Conservation (phyloP, 2,888 invertebrate species). For the Dolomedes plantarius region DNA sequence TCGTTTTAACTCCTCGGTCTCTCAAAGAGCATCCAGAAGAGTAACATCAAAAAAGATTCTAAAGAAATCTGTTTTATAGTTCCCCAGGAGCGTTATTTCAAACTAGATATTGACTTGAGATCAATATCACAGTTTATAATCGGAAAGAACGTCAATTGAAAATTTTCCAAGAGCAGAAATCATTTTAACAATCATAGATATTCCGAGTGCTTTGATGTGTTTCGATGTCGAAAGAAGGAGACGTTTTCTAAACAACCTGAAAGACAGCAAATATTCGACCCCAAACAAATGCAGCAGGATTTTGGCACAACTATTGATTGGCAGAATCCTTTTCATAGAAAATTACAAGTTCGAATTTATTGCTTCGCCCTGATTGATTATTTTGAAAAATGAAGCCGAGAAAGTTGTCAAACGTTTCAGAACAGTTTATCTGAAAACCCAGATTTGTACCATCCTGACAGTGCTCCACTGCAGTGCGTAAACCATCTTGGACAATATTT, state of each 20-base stretch:
- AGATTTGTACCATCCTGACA: constrained; percentile 68
- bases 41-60: no score
- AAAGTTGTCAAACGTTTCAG: constrained; percentile 55
- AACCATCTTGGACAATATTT: constrained; percentile 51
- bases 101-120: neutral
- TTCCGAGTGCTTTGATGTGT: constrained; percentile 25
- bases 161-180: neutral
- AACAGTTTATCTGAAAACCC: constrained; percentile 63
- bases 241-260: constrained; percentile 49
- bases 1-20: no score
- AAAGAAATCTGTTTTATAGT: neutral
- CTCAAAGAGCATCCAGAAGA: no score
- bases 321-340: constrained; percentile 19
- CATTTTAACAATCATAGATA: constrained; percentile 22
- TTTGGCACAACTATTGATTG: constrained; percentile 56
- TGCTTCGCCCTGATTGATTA: constrained; percentile 68
- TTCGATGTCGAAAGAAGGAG: constrained; percentile 38
- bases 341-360: constrained; percentile 63
- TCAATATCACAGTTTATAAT: neutral
- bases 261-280: constrained; percentile 23
- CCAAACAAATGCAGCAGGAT: constrained; percentile 60
- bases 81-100: neutral
- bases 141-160: neutral
- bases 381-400: constrained; percentile 68
- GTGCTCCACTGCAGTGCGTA: constrained; percentile 39